Conservation (phyloP, 2,888 invertebrate species). For the Cheilosia pagana region DNA sequence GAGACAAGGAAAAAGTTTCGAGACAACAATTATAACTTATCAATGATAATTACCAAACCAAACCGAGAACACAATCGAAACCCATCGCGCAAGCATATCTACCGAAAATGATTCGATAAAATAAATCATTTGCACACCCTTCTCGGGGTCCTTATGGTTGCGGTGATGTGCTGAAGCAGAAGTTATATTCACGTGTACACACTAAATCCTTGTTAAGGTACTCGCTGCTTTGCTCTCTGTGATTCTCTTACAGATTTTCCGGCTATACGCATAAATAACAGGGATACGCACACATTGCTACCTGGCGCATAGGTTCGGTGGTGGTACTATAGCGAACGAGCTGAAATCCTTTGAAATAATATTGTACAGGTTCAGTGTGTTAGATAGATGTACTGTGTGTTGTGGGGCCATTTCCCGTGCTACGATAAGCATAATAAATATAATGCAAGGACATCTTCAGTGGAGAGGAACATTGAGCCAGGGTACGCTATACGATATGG, state of each 20-base stretch:
- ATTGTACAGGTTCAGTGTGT: constrained; percentile 25
- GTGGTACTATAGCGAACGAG: constrained; percentile 11
- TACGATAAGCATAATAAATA: constrained; percentile 73
- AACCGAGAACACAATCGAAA: constrained; percentile 53
- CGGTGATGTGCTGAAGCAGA: constrained; percentile 55
- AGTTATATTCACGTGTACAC: constrained; percentile 64
- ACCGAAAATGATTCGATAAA: constrained; percentile 63
- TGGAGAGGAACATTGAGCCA: constrained; percentile 35
- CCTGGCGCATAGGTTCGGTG: not conserved
- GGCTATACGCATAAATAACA: constrained; percentile 68
- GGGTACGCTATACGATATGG: not conserved
- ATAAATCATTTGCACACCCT: constrained; percentile 57
- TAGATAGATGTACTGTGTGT: constrained; percentile 12
- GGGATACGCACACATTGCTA: constrained; percentile 13
- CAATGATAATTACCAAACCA: constrained; percentile 60
- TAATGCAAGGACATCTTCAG: constrained; percentile 70
- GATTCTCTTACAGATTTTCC: constrained; percentile 50
- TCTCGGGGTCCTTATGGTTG: constrained; percentile 26
- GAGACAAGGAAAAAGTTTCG: not conserved
- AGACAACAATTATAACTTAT: constrained; percentile 45
- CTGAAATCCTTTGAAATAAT: constrained; percentile 23
- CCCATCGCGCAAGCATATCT: constrained; percentile 46
- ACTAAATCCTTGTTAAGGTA: constrained; percentile 71
- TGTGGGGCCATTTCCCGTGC: constrained; percentile 46
- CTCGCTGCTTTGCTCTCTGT: constrained; percentile 19